A percentile compares a stretch with the other conserved stretches of the same genome.
These are phyloP conservation scores for Ophion ellenae DNA, from an alignment of 2,888 invertebrate species.

Conservation along the genomic window DNA sequence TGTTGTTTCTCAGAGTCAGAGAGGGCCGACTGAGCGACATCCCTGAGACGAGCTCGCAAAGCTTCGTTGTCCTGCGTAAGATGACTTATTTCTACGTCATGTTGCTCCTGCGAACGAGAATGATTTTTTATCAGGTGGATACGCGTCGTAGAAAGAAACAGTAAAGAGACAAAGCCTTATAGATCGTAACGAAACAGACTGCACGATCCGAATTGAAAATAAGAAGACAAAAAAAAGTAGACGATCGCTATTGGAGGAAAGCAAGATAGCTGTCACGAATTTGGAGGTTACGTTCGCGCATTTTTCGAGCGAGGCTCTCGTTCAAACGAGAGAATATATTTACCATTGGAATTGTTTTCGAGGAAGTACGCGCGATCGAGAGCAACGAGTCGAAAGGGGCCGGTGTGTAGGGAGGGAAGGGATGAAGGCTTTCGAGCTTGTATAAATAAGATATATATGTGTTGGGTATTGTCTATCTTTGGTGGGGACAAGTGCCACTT, in stretches of 20 bases:
- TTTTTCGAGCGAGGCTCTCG: slow-evolving; percentile 4
- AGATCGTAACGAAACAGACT: not conserved
- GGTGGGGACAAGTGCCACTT: slow-evolving; percentile 72
- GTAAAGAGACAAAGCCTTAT: not conserved
- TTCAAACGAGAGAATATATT: slow-evolving; percentile 28
- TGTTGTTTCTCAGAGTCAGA: slow-evolving; percentile 94
- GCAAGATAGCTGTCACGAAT: slow-evolving; percentile 60
- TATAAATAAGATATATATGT: slow-evolving; percentile 42
- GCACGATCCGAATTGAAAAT: not conserved
- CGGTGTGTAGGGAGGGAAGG: not conserved
- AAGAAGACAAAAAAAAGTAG: not conserved
- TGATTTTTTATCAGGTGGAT: not conserved
- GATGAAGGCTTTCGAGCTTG: slow-evolving; percentile 1
- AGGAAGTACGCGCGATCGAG: slow-evolving; percentile 25
- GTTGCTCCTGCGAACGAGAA: slow-evolving; percentile 85
- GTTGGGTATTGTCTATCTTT: slow-evolving; percentile 69
- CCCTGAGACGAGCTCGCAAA: slow-evolving; percentile 90
- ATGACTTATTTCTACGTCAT: slow-evolving; percentile 87
- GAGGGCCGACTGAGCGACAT: slow-evolving; percentile 92
- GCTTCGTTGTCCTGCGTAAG: slow-evolving; percentile 91
- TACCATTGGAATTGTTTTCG: slow-evolving; percentile 59
- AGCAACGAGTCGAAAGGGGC: slow-evolving; percentile 1
- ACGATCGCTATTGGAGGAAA: slow-evolving; percentile 7
- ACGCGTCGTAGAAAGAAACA: not conserved
- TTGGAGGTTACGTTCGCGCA: slow-evolving; percentile 50